These are phyloP conservation scores for Tetrao urogallus DNA, from an alignment of 2,113 vertebrate species.

Conservation along the genomic window DNA sequence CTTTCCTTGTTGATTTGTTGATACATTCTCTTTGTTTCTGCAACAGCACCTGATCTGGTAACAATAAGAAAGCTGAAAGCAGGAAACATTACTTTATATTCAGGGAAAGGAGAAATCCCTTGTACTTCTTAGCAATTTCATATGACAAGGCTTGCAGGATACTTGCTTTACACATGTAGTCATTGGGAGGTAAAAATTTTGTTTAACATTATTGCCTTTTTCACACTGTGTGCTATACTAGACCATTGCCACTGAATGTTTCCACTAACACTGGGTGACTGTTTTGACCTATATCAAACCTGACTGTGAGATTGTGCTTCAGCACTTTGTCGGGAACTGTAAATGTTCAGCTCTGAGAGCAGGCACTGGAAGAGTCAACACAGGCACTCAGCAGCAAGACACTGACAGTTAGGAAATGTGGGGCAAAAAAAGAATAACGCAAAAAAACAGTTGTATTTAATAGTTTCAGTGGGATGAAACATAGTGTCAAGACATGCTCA, in stretches of 20 bases:
- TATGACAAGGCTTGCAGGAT: neutral
- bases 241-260: neutral
- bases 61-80: neutral
- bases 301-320: neutral
- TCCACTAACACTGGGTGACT: fast-evolving
- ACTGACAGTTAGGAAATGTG: neutral
- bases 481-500: neutral
- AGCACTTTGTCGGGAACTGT: neutral
- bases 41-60: neutral
- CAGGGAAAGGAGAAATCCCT: neutral
- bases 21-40: constrained; percentile 31
- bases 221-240: neutral
- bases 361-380: neutral
- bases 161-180: neutral
- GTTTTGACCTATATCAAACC: neutral
- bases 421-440: neutral
- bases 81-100: neutral
- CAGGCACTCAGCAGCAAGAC: neutral
- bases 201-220: neutral
- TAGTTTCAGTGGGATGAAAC: neutral
- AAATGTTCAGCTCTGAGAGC: neutral
- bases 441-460: fast-evolving
- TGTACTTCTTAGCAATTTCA: neutral
- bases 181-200: neutral
- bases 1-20: constrained; percentile 17